Evolutionary conservation across 2,113 vertebrate genomes (phyloP).

Genomic region (Dicrurus megarhynchus): DNA sequence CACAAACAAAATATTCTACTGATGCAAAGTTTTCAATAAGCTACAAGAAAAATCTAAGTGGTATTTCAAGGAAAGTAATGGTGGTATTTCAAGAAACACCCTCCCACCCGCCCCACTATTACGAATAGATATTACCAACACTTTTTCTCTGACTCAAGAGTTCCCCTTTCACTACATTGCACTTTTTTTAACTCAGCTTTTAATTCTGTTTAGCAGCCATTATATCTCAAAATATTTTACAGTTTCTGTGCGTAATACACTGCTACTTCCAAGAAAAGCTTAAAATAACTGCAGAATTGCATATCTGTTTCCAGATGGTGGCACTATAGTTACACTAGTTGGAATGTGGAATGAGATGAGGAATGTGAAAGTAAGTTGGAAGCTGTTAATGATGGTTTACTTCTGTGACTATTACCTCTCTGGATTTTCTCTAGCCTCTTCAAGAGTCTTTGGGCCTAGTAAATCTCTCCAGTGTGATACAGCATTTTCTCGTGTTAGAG

Average conservation of each 20-base stretch:
- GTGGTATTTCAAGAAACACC: neutral
- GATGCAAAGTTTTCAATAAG: neutral
- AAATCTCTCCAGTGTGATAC: slow-evolving; percentile 63
- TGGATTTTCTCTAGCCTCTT: slow-evolving; percentile 53
- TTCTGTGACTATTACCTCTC: slow-evolving; percentile 41
- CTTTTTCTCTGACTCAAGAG: neutral
- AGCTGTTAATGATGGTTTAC: neutral
- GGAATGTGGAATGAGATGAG: neutral
- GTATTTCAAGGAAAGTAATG: neutral
- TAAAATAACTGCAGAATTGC: neutral
- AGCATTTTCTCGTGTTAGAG: slow-evolving; percentile 66
- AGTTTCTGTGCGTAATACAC: neutral
- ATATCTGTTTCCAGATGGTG: slow-evolving; percentile 21
- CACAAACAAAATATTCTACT: neutral
- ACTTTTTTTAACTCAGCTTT: neutral
- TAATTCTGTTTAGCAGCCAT: neutral
- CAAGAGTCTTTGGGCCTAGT: slow-evolving; percentile 61
- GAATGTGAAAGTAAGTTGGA: neutral
- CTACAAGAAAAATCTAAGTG: neutral
- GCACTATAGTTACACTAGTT: neutral
- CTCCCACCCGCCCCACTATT: accelerated
- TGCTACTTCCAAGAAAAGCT: neutral
- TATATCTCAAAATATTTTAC: neutral
- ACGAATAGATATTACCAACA: neutral
- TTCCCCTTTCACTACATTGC: neutral